A percentile compares a stretch with the other conserved stretches of the same genome.
phyloP scores from a whole-genome alignment of 2,113 vertebrate species.

The Lontra canadensis region DNA sequence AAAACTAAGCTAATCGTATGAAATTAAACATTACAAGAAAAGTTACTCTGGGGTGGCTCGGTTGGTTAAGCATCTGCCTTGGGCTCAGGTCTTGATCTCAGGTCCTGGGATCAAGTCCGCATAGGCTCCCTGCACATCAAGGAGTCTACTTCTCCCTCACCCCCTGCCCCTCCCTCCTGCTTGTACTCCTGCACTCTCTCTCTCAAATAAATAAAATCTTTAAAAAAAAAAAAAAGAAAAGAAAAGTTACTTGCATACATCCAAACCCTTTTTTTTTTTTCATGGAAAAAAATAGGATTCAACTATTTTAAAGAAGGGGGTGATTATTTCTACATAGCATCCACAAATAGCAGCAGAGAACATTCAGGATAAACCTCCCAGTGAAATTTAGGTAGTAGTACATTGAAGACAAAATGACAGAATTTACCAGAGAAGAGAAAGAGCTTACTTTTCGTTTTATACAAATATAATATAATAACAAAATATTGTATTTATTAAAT shows the following conservation, averaged over 20 bases:
- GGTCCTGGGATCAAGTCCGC: background rate
- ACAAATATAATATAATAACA: background rate
- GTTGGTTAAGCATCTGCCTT: background rate
- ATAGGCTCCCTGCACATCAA: background rate
- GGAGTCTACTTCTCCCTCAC: background rate
- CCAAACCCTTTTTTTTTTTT: background rate
- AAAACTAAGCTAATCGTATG: background rate
- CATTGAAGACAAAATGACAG: background rate
- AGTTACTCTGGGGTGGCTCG: background rate
- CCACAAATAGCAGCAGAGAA: background rate
- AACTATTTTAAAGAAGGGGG: background rate
- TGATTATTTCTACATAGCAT: background rate
- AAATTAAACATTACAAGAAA: background rate
- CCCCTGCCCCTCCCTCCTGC: background rate
- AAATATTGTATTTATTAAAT: background rate
- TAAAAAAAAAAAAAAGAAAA: background rate
- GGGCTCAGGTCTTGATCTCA: background rate
- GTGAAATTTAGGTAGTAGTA: background rate
- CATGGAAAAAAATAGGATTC: background rate
- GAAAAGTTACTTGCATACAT: background rate
- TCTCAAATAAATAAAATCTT: background rate
- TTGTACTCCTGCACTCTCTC: background rate
- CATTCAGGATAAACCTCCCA: background rate
- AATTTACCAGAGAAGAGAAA: background rate
- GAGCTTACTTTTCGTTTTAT: background rate